Base-by-base conservation (phyloP, 2,888 invertebrate species). In the Drosophila mercatorum region DNA sequence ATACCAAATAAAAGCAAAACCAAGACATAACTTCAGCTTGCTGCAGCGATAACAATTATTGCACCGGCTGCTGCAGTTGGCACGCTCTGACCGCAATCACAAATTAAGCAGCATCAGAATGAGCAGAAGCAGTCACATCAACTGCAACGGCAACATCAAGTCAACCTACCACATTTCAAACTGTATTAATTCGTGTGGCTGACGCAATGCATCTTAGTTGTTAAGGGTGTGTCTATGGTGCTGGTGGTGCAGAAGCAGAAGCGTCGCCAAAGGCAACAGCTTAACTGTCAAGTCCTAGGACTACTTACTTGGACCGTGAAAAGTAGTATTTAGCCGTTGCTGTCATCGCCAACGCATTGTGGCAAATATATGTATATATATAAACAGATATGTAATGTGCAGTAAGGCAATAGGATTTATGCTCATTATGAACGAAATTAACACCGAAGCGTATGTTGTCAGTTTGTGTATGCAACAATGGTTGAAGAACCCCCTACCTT, bases 151-250 rank as follows among this genome's bases (percentile, higher is more conserved):
- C 47, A 49, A 8, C 43, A 43, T 17, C 43, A 46, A 26, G 26
- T 10, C 53, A 58, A 60, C 34, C 53, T 26, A 59, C 67, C 68
- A 52, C 67, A 70, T 40, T 41, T 60, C 58, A 47, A 60, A 61
- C 58, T 59, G 62, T 51, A 73, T 83, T 74, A 85, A 72, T 68
- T 76, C 36, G 57, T 80, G 80, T 51, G 74, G 78, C 65, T 77
- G 75, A 65, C 75, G 70, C 86, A 83, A 62, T 86, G 83, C 81
- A 81, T 80, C 86, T 67, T 63, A 64, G 66, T 70, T 85, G 67
- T 73, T 60, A 68, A 14, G 49, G 44, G 14, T 10, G 47, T 26
- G n/a, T 14, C 41, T 56, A 56, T 6, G 5, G 12, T 40, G 31
- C 26, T 26, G n/a, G n/a, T 36, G 49, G 26, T 2, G 22, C 22